phyloP scores from a whole-genome alignment of 2,888 invertebrate species.

The Zhuqinia jingwanae region DNA sequence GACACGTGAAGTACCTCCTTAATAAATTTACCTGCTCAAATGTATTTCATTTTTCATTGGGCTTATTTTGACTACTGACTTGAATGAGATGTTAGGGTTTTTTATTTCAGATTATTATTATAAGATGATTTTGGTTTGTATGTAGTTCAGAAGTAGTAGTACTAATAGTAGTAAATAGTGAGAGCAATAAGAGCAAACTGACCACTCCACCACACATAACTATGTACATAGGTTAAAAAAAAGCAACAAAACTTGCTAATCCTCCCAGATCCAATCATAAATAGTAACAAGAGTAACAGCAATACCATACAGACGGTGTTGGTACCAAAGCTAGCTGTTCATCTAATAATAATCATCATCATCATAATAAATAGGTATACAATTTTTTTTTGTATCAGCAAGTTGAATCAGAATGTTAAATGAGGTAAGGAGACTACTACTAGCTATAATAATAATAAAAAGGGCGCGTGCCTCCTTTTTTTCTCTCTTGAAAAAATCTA shows the following conservation, averaged over 20 bases:
- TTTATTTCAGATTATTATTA: too few species aligned
- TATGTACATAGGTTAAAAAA: background rate
- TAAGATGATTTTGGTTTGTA: too few species aligned
- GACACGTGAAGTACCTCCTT: too few species aligned
- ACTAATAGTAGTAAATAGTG: background rate
- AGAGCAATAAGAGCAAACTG: conserved; percentile 1
- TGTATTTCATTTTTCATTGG: background rate
- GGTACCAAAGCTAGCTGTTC: background rate
- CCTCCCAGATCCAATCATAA: background rate
- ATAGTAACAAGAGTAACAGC: background rate
- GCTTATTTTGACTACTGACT: conserved; percentile 1
- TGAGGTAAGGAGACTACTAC: conserved; percentile 60
- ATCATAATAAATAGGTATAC: conserved; percentile 29
- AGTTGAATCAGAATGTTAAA: conserved; percentile 66
- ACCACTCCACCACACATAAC: conserved; percentile 22
- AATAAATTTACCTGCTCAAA: too few species aligned
- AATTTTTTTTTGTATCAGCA: conserved; percentile 61
- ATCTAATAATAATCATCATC: conserved; percentile 11
- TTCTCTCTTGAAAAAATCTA: conserved; percentile 25
- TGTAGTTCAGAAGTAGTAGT: background rate
- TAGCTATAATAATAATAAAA: conserved; percentile 1
- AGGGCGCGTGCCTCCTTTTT: conserved; percentile 33
- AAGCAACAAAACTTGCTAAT: conserved; percentile 13
- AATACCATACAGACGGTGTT: background rate
- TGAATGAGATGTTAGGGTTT: too few species aligned